A percentile compares a stretch with the other conserved stretches of the same genome.
These are phyloP conservation scores for Tragelaphus strepsiceros DNA, from an alignment of 2,113 vertebrate species.

Conservation along the genomic window DNA sequence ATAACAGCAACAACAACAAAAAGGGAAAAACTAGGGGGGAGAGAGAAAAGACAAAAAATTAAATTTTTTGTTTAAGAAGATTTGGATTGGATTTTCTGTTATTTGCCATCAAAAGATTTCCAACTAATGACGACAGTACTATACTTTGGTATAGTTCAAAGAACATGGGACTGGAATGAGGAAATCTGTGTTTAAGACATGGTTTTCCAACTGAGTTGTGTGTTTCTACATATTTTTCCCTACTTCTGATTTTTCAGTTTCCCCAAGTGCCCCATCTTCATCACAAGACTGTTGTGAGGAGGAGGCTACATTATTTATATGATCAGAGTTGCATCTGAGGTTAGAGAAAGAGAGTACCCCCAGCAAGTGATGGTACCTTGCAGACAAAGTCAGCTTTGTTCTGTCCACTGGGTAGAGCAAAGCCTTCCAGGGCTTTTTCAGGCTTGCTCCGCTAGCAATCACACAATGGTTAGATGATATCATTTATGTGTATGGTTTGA, in stretches of 20 bases:
- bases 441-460: not conserved
- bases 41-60: not conserved
- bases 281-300: not conserved
- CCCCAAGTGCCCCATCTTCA: not conserved
- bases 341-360: not conserved
- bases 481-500: not conserved
- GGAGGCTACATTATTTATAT: not conserved
- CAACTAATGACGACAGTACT: not conserved
- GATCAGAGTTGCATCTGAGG: not conserved
- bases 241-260: not conserved
- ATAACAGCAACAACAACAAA: not conserved
- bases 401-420: not conserved
- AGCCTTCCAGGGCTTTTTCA: not conserved
- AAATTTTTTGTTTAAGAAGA: not conserved
- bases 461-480: not conserved
- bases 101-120: not conserved
- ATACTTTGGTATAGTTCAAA: not conserved
- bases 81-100: slow-evolving; percentile 10
- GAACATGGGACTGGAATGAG: not conserved
- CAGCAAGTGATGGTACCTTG: not conserved
- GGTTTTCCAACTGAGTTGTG: not conserved
- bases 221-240: not conserved
- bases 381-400: not conserved
- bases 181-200: not conserved
- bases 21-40: not conserved